Percentiles rank a stretch among this genome's conserved stretches.
phyloP scores from a whole-genome alignment of 2,113 vertebrate genomes.

The Calyptomena viridis region DNA sequence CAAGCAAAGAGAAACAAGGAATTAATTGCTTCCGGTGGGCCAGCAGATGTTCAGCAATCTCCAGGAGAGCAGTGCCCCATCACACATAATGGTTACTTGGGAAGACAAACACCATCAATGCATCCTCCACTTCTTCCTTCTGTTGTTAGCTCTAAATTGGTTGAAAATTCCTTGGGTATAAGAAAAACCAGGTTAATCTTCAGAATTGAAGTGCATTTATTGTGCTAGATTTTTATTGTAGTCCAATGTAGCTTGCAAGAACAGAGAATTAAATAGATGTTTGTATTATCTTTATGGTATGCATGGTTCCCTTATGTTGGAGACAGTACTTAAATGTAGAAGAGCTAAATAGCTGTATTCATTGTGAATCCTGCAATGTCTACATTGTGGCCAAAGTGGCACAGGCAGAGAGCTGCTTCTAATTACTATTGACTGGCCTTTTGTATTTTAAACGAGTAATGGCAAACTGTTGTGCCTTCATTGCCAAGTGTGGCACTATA shows the following conservation, averaged over 20 bases:
- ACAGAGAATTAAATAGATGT: neutral
- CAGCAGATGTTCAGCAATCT: neutral
- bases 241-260: neutral
- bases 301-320: neutral
- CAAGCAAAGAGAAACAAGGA: neutral
- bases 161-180: neutral
- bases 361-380: neutral
- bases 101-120: neutral
- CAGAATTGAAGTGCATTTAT: neutral
- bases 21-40: neutral
- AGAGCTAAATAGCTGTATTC: neutral
- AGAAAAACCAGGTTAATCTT: neutral
- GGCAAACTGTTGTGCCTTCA: accelerated
- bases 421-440: neutral
- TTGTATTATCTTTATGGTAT: neutral
- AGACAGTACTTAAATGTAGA: neutral
- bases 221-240: neutral
- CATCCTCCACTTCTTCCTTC: neutral
- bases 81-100: neutral
- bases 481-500: neutral
- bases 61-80: neutral
- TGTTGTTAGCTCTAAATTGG: neutral
- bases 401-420: neutral
- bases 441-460: neutral
- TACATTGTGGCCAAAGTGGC: neutral